Conservation (phyloP, 2,797 vertebrate species). For the Coilia nasus region DNA sequence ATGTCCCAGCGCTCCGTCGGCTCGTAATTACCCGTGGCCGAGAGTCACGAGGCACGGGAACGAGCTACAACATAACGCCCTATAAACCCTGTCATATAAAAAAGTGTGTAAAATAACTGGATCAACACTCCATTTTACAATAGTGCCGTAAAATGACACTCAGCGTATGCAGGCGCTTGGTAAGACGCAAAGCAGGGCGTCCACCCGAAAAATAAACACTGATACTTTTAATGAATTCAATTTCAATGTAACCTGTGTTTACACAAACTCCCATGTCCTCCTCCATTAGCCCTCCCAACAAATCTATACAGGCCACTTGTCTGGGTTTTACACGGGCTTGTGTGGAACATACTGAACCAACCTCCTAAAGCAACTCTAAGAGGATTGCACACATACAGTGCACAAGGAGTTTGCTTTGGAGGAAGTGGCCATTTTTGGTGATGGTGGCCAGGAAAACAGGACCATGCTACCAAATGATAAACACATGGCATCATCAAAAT, state of each 20-base stretch:
- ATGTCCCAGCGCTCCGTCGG: constrained; percentile 86
- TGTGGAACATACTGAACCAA: neutral
- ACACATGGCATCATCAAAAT: neutral
- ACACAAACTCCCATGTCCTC: constrained; percentile 34
- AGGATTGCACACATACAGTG: neutral
- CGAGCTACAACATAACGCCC: constrained; percentile 90
- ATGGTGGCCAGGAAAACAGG: neutral
- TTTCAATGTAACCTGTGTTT: constrained; percentile 41
- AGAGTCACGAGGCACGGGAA: constrained; percentile 84
- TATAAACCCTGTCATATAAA: constrained; percentile 95
- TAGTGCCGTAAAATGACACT: constrained; percentile 83
- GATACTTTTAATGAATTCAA: constrained; percentile 24
- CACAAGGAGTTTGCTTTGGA: neutral
- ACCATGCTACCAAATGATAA: constrained; percentile 8
- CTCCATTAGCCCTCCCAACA: neutral
- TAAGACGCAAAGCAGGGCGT: neutral
- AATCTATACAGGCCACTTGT: neutral
- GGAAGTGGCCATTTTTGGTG: neutral
- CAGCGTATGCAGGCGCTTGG: constrained; percentile 43
- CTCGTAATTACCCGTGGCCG: constrained; percentile 96
- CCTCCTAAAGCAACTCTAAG: neutral
- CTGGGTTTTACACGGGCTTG: neutral
- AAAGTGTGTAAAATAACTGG: constrained; percentile 92
- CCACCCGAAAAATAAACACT: constrained; percentile 10
- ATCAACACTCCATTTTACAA: constrained; percentile 91